Conservation (phyloP, 2,797 vertebrate genomes). For the Sarcophilus harrisii region DNA sequence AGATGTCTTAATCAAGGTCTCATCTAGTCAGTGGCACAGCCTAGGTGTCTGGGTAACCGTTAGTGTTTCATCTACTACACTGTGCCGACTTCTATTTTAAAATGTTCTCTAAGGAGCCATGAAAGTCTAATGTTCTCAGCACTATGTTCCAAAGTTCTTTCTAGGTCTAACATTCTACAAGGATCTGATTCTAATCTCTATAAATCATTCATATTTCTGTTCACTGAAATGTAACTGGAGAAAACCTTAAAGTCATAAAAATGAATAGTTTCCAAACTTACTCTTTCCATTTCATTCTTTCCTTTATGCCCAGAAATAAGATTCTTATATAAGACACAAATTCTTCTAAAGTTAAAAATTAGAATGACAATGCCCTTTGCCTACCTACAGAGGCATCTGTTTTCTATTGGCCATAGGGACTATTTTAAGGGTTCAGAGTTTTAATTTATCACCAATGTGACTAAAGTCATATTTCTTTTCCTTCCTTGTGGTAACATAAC, state of each 20-base stretch:
- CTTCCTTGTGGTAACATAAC: neutral
- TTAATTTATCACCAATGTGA: slow-evolving; percentile 1
- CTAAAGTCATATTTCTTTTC: neutral
- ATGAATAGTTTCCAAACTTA: neutral
- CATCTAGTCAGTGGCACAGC: neutral
- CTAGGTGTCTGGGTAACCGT: neutral
- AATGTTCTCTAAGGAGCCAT: neutral
- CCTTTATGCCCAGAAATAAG: slow-evolving; percentile 52
- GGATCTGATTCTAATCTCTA: neutral
- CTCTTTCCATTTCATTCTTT: neutral
- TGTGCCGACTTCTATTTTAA: neutral
- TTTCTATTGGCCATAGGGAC: slow-evolving; percentile 49
- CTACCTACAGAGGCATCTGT: slow-evolving; percentile 69
- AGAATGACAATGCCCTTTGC: slow-evolving; percentile 52
- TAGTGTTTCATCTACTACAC: neutral
- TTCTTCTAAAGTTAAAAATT: slow-evolving; percentile 60
- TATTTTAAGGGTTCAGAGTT: slow-evolving; percentile 46
- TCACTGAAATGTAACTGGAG: neutral
- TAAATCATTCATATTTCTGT: neutral
- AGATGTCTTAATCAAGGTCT: neutral
- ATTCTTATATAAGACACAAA: slow-evolving; percentile 39
- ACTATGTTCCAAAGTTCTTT: neutral
- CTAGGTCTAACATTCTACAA: neutral
- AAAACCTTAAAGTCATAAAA: neutral
- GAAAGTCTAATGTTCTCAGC: neutral